Conservation (phyloP, 2,797 vertebrate genomes). For the Chloroceryle amazona region DNA sequence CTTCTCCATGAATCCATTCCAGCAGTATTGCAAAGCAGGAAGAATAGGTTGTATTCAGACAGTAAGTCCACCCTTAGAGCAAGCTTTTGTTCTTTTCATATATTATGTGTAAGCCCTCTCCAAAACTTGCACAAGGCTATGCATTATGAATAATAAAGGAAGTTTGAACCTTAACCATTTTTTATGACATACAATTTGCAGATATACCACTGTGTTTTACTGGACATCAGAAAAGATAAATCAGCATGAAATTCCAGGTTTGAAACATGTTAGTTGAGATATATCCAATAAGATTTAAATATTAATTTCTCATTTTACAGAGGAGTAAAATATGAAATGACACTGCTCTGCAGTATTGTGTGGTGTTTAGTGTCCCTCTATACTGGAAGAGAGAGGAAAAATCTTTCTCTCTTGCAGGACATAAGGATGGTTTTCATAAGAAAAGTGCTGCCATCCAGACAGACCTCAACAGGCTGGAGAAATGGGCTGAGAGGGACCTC, state of each 20-base stretch:
- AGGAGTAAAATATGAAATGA: background rate
- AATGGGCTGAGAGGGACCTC: background rate
- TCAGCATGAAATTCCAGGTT: background rate
- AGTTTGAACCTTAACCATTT: background rate
- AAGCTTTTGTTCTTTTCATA: background rate
- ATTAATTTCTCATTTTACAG: background rate
- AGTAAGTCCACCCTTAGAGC: background rate
- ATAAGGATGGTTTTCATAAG: background rate
- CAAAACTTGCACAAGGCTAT: background rate
- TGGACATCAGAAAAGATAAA: background rate
- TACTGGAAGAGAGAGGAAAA: background rate
- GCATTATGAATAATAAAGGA: background rate
- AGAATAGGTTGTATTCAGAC: background rate
- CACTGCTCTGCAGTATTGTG: background rate
- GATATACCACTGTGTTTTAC: background rate
- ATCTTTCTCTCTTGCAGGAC: background rate
- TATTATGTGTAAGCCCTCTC: background rate
- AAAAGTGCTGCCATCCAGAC: background rate
- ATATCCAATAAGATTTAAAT: background rate
- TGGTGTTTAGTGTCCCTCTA: background rate
- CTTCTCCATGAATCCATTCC: background rate
- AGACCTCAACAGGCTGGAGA: background rate
- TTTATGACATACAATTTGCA: background rate
- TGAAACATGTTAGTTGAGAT: background rate
- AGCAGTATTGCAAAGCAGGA: background rate